Base-by-base conservation (phyloP, 2,113 vertebrate genomes). In the Alces alces region DNA sequence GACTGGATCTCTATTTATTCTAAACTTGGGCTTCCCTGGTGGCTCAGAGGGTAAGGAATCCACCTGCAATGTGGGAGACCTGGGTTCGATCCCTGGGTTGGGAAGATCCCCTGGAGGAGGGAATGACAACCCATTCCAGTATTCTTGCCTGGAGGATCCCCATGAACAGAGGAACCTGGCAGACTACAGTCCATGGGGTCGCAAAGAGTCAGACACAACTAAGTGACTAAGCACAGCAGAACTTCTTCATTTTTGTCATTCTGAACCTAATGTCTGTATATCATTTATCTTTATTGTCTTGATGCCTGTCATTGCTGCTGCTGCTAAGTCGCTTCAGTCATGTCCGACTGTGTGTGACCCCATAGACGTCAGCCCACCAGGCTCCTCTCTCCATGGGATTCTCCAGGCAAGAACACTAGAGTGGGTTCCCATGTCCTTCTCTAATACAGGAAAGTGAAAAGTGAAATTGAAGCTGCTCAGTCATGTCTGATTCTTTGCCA, bases 401-500 rank as follows among this genome's bases (percentile, higher is more conserved):
- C 61, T 66, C 61, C 61, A 66, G 16, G 16, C 33, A 66, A 66
- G 61, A 66, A n/a, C 4, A n/a, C 3, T 66, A 16, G 61, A 66
- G 8, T 66, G 33, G 60, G 4, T 66, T 66, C 1, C 33, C 61
- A n/a, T 66, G 7, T 66, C 33, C 61, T 66, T n/a, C 61, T 66
- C 33, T 33, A 66, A n/a, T 19, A 9, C 33, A 66, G 33, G 33
- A 66, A 66, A n/a, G 61, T 66, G 33, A 66, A 66, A 66, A 66
- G 33, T 66, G 33, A 66, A 66, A 66, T 7, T n/a, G 61, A 66
- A n/a, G 33, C 33, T 33, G 9, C 33, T 66, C 33, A 66, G 61
- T n/a, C 2, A 0, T 19, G 33, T n/a, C 61, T 33, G 17, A n/a
- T 16, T 19, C 61, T 66, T 64, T 0, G 4, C 7, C 4, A 66